Conservation (phyloP, 2,888 invertebrate genomes). For the Drosophila rellima region DNA sequence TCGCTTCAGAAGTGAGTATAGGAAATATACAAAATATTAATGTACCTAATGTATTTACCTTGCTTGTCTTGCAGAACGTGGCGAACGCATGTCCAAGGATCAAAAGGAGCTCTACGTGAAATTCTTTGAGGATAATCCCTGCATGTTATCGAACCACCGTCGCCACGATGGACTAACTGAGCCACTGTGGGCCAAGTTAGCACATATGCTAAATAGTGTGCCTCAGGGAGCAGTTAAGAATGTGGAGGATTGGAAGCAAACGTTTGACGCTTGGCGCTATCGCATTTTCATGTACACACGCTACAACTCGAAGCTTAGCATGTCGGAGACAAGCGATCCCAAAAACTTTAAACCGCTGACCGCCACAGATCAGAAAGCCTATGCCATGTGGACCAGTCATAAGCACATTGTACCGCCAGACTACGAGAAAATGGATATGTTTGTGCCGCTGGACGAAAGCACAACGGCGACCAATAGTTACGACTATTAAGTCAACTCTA, state of each 20-base stretch:
- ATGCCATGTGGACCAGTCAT: conserved; percentile 84
- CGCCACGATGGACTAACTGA: conserved; percentile 81
- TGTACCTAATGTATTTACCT: not conserved
- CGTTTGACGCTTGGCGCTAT: conserved; percentile 83
- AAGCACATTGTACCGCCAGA: conserved; percentile 79
- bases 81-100: conserved; percentile 84
- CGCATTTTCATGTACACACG: conserved; percentile 84
- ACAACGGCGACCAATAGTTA: conserved; percentile 78
- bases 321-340: conserved; percentile 81
- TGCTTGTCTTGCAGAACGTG: conserved; percentile 68
- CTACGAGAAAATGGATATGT: conserved; percentile 82
- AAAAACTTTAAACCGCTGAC: conserved; percentile 83
- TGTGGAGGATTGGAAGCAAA: conserved; percentile 84
- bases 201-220: conserved; percentile 80
- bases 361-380: conserved; percentile 83
- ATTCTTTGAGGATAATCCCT: conserved; percentile 83
- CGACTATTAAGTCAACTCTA: conserved; percentile 69
- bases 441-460: conserved; percentile 76
- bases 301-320: conserved; percentile 82
- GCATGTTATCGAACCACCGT: conserved; percentile 82
- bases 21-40: not conserved
- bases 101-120: conserved; percentile 83
- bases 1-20: conserved; percentile 78
- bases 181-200: conserved; percentile 80
- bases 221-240: conserved; percentile 83